A percentile compares a stretch with the other conserved stretches of the same genome.
Evolutionary conservation across 2,113 vertebrate species (phyloP).

Genomic region (Sula dactylatra): DNA sequence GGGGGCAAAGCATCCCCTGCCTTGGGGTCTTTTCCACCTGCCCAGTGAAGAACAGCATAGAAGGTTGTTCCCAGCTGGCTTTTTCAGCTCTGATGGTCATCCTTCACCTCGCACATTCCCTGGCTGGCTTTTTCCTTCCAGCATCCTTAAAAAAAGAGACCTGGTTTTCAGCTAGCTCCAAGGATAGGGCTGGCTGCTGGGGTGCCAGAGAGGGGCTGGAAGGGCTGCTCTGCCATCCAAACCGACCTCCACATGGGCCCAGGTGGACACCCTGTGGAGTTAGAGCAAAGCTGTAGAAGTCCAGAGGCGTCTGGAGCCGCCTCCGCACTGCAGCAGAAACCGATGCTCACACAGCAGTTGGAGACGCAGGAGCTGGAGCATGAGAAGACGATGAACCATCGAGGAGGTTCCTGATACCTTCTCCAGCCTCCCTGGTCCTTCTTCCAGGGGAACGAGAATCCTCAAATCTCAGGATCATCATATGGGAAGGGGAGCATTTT

Average conservation of each 20-base stretch:
- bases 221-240: not conserved
- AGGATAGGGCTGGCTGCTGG: not conserved
- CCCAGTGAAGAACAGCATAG: too few species aligned
- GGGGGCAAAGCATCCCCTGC: too few species aligned
- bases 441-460: not conserved
- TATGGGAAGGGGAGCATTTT: not conserved
- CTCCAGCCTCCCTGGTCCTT: not conserved
- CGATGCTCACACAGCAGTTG: fast-evolving
- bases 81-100: not conserved
- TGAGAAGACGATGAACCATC: not conserved
- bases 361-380: not conserved
- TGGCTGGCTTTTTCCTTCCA: not conserved
- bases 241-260: fast-evolving
- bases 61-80: not conserved
- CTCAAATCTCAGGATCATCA: not conserved
- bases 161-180: not conserved
- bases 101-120: not conserved
- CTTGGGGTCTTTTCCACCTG: not conserved
- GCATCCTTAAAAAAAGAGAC: not conserved
- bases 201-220: too few species aligned
- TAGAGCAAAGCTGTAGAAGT: not conserved
- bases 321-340: not conserved
- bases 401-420: fast-evolving
- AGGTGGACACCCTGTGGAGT: not conserved
- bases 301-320: not conserved